Percentiles rank a stretch among this genome's conserved stretches.
Conservation (phyloP, 2,888 invertebrate species). For the Caradrina clavipalpis region DNA sequence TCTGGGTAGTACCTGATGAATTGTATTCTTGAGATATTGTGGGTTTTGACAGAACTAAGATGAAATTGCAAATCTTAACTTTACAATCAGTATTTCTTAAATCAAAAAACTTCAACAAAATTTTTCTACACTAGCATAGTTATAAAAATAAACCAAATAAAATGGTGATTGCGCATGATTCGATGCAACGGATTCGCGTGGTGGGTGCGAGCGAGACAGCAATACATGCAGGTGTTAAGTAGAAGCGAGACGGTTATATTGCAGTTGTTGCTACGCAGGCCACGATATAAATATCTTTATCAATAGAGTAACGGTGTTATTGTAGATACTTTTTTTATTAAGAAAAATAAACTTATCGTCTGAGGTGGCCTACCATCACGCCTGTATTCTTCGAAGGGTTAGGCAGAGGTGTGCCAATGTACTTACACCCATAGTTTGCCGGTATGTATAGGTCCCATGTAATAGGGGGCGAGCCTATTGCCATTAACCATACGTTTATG, state of each 20-base stretch:
- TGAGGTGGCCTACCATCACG: neutral
- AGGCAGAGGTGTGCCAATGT: too few species aligned
- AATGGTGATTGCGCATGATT: slow-evolving; percentile 49
- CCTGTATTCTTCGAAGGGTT: too few species aligned
- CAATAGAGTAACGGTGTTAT: slow-evolving; percentile 31
- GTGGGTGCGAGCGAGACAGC: slow-evolving; percentile 8
- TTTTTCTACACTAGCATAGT: slow-evolving; percentile 30
- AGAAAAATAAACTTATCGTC: slow-evolving; percentile 11
- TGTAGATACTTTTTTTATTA: slow-evolving; percentile 13
- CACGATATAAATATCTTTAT: slow-evolving; percentile 38
- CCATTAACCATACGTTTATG: too few species aligned
- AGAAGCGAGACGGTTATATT: slow-evolving; percentile 33
- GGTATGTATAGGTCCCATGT: too few species aligned
- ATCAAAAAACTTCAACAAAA: slow-evolving; percentile 28
- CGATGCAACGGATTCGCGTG: slow-evolving; percentile 29
- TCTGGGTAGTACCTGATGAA: too few species aligned
- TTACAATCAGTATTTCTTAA: neutral
- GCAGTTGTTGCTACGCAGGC: slow-evolving; percentile 43
- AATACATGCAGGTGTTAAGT: neutral
- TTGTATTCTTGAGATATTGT: too few species aligned
- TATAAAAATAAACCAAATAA: slow-evolving; percentile 52
- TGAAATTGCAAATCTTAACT: too few species aligned
- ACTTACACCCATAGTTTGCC: too few species aligned
- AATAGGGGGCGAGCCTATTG: too few species aligned
- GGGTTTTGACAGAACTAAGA: too few species aligned